phyloP scores from a whole-genome alignment of 1,140 invertebrate species.

The Vanessa tameamea region DNA sequence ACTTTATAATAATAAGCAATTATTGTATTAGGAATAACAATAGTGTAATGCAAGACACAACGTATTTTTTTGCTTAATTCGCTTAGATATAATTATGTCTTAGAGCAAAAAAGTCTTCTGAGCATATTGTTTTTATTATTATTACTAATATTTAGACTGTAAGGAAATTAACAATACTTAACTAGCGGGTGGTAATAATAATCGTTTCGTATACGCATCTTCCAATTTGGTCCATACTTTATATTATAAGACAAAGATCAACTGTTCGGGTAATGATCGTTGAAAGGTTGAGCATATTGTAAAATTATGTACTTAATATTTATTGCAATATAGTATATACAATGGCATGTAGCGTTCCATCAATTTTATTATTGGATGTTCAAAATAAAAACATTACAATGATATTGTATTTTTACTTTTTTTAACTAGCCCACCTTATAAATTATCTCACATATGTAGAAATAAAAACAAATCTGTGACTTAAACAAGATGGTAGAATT shows the following conservation, averaged over 20 bases:
- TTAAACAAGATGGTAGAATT: no score
- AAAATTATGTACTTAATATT: constrained; percentile 34
- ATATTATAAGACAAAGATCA: constrained; percentile 8
- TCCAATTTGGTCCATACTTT: constrained; percentile 12
- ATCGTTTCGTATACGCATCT: background rate
- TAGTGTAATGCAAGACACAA: constrained; percentile 10
- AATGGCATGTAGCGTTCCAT: constrained; percentile 49
- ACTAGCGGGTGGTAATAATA: constrained; percentile 10
- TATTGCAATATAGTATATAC: constrained; percentile 39
- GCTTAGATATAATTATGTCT: constrained; percentile 17
- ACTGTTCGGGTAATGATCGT: constrained; percentile 23
- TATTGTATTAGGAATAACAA: constrained; percentile 11
- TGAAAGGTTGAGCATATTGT: constrained; percentile 23
- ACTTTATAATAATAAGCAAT: background rate
- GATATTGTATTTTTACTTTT: constrained; percentile 20
- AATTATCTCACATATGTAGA: no score
- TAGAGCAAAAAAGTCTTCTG: background rate
- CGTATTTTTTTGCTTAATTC: constrained; percentile 7
- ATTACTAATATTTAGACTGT: background rate
- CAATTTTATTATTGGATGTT: constrained; percentile 57
- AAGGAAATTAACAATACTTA: constrained; percentile 7
- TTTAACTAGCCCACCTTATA: background rate
- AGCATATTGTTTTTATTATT: constrained; percentile 7
- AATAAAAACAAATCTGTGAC: no score
- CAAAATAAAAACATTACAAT: constrained; percentile 49